A percentile compares a stretch with the other conserved stretches of the same genome.
phyloP scores from a whole-genome alignment of 1,140 invertebrate genomes.

The Solenopsis fugax region DNA sequence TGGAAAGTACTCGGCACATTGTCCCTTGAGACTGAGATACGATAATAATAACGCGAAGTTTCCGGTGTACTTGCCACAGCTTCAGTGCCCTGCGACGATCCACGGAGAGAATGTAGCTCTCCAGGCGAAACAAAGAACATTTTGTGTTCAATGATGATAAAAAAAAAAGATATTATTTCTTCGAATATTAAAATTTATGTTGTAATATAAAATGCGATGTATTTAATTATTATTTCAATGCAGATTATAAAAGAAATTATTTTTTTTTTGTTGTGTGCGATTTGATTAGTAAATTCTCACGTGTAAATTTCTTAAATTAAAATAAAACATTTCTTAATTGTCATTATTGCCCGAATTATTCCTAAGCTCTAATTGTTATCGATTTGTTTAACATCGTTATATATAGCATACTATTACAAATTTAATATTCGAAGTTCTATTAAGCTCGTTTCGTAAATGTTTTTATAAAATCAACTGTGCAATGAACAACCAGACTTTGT shows the following conservation, averaged over 20 bases:
- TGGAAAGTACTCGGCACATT: slow-evolving; percentile 57
- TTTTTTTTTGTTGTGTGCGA: neutral
- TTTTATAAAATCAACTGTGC: slow-evolving; percentile 58
- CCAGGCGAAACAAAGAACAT: neutral
- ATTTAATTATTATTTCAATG: neutral
- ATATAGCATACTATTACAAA: neutral
- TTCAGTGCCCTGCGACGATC: neutral
- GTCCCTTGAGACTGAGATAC: slow-evolving; percentile 20
- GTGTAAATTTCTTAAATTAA: neutral
- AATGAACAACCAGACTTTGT: neutral
- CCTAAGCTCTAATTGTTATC: neutral
- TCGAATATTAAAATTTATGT: neutral
- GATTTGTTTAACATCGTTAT: too few species aligned
- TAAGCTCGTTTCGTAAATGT: slow-evolving; percentile 1
- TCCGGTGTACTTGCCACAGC: neutral
- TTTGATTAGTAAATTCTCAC: neutral
- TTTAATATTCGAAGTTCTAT: slow-evolving; percentile 52
- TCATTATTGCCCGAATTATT: neutral
- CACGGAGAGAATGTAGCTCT: neutral
- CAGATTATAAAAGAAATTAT: neutral
- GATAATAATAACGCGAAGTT: slow-evolving; percentile 22
- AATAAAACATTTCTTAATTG: neutral
- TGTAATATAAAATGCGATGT: neutral
- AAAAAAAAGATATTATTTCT: neutral
- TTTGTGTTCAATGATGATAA: neutral